Evolutionary conservation across 2,797 vertebrate genomes (phyloP).

Genomic region (Enteromius treurensis): DNA sequence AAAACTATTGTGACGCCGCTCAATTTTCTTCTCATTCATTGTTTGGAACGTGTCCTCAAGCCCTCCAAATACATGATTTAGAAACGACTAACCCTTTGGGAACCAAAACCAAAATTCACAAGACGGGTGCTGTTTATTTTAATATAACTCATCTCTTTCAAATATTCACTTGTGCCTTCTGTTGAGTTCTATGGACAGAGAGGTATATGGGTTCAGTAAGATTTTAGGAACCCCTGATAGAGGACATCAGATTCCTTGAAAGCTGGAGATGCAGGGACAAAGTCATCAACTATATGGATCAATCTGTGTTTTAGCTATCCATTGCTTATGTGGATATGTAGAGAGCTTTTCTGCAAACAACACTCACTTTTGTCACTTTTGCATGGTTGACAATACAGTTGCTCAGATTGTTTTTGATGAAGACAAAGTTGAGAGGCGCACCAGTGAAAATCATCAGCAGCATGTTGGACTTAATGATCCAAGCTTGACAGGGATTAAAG

Average conservation of each 20-base stretch:
- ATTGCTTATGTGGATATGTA: not conserved
- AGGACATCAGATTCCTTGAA: not conserved
- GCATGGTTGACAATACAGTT: not conserved
- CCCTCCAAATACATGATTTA: slow-evolving; percentile 29
- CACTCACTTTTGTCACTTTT: not conserved
- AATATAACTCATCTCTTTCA: slow-evolving; percentile 27
- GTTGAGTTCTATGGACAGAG: slow-evolving; percentile 19
- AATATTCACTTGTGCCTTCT: slow-evolving; percentile 34
- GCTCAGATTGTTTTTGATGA: not conserved
- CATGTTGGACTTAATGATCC: not conserved
- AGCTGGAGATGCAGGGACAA: not conserved
- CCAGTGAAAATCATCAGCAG: not conserved
- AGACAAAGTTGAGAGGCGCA: not conserved
- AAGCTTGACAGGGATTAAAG: too few species aligned
- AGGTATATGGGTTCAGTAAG: slow-evolving; percentile 10
- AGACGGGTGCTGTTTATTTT: slow-evolving; percentile 45
- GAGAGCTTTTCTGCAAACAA: slow-evolving; percentile 5
- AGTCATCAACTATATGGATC: not conserved
- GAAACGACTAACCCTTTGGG: slow-evolving; percentile 8
- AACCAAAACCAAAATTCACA: slow-evolving; percentile 31
- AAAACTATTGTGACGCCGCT: slow-evolving; percentile 32
- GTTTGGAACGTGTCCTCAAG: slow-evolving; percentile 26
- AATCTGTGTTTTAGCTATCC: not conserved
- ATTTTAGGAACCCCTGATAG: not conserved
- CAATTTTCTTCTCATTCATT: slow-evolving; percentile 10